Conservation (phyloP, 92 coral and sea anemone genomes). For the Pocillopora meandrina region DNA sequence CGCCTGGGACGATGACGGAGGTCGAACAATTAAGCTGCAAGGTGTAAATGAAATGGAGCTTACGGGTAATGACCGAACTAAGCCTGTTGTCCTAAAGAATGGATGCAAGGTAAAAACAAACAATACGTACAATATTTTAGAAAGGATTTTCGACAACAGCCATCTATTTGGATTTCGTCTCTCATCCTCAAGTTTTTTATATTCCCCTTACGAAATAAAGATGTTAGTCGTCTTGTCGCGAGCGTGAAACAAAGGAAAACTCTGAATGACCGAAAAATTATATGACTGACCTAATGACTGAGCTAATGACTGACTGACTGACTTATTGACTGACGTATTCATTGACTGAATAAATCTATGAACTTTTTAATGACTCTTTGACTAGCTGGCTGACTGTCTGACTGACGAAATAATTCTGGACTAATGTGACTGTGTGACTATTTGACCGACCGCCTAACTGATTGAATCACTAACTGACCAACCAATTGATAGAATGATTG, state of each 20-base stretch:
- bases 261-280: too few species aligned
- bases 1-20: slow-evolving; percentile 40
- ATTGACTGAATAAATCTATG: too few species aligned
- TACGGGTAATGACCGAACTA: slow-evolving; percentile 8
- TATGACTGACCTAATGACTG: too few species aligned
- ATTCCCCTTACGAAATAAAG: too few species aligned
- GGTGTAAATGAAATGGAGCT: slow-evolving; percentile 74
- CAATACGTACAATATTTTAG: neutral
- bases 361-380: too few species aligned
- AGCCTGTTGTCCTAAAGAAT: slow-evolving; percentile 33
- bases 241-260: too few species aligned
- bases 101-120: slow-evolving; percentile 70
- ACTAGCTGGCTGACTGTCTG: neutral
- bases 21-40: slow-evolving; percentile 67
- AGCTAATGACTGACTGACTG: neutral
- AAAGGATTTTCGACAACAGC: too few species aligned
- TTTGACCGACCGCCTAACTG: slow-evolving; percentile 2
- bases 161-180: too few species aligned
- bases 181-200: too few species aligned
- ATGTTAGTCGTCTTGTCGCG: too few species aligned
- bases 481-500: neutral
- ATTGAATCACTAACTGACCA: neutral
- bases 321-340: neutral
- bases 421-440: too few species aligned
- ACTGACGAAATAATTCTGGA: neutral